Base-by-base conservation (phyloP, 2,888 invertebrate genomes). In the Dioctria linearis region DNA sequence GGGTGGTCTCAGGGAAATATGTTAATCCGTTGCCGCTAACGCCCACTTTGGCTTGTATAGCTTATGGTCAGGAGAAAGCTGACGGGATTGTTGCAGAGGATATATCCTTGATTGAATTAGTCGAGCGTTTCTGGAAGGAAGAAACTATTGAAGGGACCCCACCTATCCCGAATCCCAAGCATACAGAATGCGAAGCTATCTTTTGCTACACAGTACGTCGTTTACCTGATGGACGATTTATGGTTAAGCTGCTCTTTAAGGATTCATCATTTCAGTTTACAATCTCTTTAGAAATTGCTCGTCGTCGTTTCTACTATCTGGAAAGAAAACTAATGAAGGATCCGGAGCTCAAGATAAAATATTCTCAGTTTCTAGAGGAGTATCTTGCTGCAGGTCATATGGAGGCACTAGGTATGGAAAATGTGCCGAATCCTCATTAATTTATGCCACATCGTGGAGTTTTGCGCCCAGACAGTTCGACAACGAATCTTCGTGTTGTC, bases 381-480 rank as follows among this genome's bases (percentile, higher is more conserved):
- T 80, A 79, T 25, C 2, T 57, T 3, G 6, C 63, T 5, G 6
- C 39, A 42, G 71, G 67, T 42, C 80, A 80, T 11, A 78, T 81
- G 80, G 46, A 61, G 51, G 42, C 9, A 43, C 46, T 80, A n/a
- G 3, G 4, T 11, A 4, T 13, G 8, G 9, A 49, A 13, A 42
- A 59, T 1, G 43, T 13, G 11, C 63, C 13, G 9, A 43, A 3
- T 67, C 6, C n/a, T 3, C 4, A 49, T 25, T 78, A 71, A 51
- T 83, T 75, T 46, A 42, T 83, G 37, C 82, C 82, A 6, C 81
- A 82, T 57, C 80, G 80, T 57, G 69, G 63, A 54, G 75, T 83
- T 1, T 11, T 81, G 37, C 73, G 63, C 25, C 79, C 83, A 6
- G 67, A 82, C 3, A 82, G 75, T 43, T 25, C 25, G 25, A 25